Conservation (phyloP, 2,888 invertebrate species). For the Drosophila suboccidentalis region DNA sequence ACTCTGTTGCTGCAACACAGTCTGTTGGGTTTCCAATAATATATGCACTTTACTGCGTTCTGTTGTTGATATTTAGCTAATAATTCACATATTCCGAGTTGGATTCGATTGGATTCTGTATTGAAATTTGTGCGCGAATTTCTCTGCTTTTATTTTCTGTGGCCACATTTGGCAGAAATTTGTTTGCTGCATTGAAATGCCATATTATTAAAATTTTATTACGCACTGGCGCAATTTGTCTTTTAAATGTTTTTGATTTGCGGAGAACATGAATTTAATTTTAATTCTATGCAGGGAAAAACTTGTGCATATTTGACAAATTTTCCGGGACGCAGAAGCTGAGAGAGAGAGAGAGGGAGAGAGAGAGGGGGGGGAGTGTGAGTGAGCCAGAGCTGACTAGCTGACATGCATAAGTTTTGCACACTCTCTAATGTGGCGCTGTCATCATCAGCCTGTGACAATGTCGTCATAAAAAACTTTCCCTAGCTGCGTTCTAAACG, state of each 20-base stretch:
- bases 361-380: too few relatives aligned
- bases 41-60: slow-evolving; percentile 19
- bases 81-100: slow-evolving; percentile 32
- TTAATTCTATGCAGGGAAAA: slow-evolving; percentile 10
- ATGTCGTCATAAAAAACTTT: slow-evolving; percentile 40
- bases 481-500: slow-evolving; percentile 9
- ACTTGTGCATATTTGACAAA: slow-evolving; percentile 41
- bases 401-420: slow-evolving; percentile 49
- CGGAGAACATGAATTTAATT: slow-evolving; percentile 4
- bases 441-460: slow-evolving; percentile 46
- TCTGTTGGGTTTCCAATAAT: slow-evolving; percentile 13
- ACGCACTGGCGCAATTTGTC: slow-evolving; percentile 24
- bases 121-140: slow-evolving; percentile 7
- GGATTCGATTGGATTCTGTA: not conserved
- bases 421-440: slow-evolving; percentile 46
- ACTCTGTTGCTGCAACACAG: not conserved
- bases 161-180: slow-evolving; percentile 34
- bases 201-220: slow-evolving; percentile 49
- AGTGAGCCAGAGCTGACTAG: slow-evolving; percentile 9
- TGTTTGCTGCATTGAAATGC: slow-evolving; percentile 35
- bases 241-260: slow-evolving; percentile 19
- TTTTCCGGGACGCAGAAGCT: slow-evolving; percentile 3
- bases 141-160: slow-evolving; percentile 10
- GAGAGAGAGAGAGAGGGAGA: not conserved
- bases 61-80: slow-evolving; percentile 38